Percentiles rank a stretch among this genome's conserved stretches.
Evolutionary conservation across 2,797 vertebrate species (phyloP).

Genomic region (Lepidocolaptes lacrymiger): DNA sequence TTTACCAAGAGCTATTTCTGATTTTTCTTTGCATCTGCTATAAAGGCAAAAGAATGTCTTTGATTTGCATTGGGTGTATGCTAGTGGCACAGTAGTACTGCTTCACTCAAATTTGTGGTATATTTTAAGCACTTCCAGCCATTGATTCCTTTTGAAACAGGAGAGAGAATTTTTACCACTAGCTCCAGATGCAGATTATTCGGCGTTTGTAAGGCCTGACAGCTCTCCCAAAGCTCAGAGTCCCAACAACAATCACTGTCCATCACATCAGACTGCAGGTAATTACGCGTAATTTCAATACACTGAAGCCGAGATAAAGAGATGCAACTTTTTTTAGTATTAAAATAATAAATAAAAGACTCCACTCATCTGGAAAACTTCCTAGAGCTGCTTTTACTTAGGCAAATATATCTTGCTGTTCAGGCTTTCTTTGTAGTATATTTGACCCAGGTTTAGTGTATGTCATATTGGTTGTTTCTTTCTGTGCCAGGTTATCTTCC

Average conservation of each 20-base stretch:
- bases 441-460: not conserved
- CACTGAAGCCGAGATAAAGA: not conserved
- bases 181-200: not conserved
- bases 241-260: not conserved
- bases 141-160: conserved; percentile 27
- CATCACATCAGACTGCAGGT: conserved; percentile 49
- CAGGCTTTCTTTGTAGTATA: not conserved
- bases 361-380: not conserved
- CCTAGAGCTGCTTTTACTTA: not conserved
- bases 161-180: conserved; percentile 33
- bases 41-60: not conserved
- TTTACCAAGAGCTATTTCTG: not conserved
- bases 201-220: not conserved
- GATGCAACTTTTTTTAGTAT: not conserved
- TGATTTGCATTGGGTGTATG: fast-evolving
- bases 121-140: not conserved
- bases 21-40: not conserved
- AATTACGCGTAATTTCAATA: not conserved
- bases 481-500: not conserved
- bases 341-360: not conserved
- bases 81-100: not conserved
- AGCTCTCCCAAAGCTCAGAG: not conserved
- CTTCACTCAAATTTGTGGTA: not conserved
- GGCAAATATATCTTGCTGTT: not conserved
- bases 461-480: not conserved